Base-by-base conservation (phyloP, 2,888 invertebrate genomes). In the Nyleta sp. region DNA sequence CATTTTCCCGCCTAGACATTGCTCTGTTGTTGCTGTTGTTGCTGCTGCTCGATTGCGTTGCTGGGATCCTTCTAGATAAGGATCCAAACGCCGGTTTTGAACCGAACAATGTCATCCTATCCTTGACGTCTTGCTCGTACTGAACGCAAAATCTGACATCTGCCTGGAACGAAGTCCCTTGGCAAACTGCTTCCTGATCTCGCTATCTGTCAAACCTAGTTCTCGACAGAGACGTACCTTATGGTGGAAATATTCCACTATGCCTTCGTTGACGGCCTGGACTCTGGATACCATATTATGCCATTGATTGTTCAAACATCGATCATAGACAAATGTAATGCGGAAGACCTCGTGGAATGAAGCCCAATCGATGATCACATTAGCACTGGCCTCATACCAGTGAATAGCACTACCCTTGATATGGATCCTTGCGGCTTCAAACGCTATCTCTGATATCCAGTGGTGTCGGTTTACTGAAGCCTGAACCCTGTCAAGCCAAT, bases 251-350 rank as follows among this genome's bases (percentile, higher is more conserved):
- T 48, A 48, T 13, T 24, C 28, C 24, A 1, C 15, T 2, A 22
- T 24, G 8, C 13, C 1, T n/a, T 48, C 48, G 5, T 13, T 24
- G 6, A n/a, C 22, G 22, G 24, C 24, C 6, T 48, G 48, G 8
- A 28, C 8, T 5, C 48, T 2, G 0, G 48, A 13, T 4, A 6
- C 6, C 48, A 48, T 48, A 1, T 24, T 24, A 7, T 40, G 3
- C 50, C 50, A 64, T 8, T 38, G 3, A 5, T 40, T 28, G 0
- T 35, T 64, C 11, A 2, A 11, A 15, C 64, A 24, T 7, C 64
- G 6, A 0, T 22, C 38, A n/a, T 64, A 64, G 0, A 64, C 13
- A 11, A 50, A 64, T 1, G 50, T 64, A 1, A 24, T 38, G 2
- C 7, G 0, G 13, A 64, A 64, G 4, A 24, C 52, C 0, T 3